These are phyloP conservation scores for Pteruthius melanotis DNA, from an alignment of 2,113 vertebrate species.

Conservation along the genomic window DNA sequence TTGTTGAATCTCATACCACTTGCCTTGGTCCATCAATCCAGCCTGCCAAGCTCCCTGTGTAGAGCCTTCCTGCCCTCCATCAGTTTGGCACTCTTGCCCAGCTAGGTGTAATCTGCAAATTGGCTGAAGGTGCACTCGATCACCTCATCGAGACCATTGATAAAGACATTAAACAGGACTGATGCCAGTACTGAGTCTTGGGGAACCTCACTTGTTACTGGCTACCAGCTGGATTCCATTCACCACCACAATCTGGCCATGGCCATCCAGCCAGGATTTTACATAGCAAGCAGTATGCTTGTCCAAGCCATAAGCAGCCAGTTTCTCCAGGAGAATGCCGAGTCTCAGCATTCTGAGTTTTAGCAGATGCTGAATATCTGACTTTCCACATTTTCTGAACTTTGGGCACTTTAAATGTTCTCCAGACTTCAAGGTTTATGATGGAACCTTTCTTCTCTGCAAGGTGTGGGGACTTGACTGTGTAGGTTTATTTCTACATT, in stretches of 20 bases:
- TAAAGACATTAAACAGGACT: neutral
- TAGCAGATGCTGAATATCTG: neutral
- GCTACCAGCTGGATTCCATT: neutral
- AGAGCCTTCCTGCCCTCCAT: neutral
- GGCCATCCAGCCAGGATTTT: neutral
- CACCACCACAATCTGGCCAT: no score
- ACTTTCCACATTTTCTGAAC: neutral
- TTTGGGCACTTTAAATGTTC: neutral
- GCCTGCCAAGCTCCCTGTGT: neutral
- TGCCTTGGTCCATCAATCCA: neutral
- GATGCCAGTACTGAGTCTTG: neutral
- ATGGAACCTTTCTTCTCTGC: neutral
- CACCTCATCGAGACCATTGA: neutral
- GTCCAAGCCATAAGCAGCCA: neutral
- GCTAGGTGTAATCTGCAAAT: neutral
- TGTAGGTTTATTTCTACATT: neutral
- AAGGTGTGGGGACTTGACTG: neutral
- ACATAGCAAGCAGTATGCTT: neutral
- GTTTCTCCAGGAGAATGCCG: neutral
- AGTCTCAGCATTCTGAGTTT: neutral
- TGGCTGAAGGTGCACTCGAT: rapidly evolving
- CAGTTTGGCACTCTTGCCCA: rapidly evolving
- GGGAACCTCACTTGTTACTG: neutral
- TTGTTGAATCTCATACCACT: neutral
- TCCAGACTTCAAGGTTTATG: neutral